Percentiles rank a stretch among this genome's conserved stretches.
phyloP scores from a whole-genome alignment of 2,888 invertebrate genomes.

The Hartigia nigra region DNA sequence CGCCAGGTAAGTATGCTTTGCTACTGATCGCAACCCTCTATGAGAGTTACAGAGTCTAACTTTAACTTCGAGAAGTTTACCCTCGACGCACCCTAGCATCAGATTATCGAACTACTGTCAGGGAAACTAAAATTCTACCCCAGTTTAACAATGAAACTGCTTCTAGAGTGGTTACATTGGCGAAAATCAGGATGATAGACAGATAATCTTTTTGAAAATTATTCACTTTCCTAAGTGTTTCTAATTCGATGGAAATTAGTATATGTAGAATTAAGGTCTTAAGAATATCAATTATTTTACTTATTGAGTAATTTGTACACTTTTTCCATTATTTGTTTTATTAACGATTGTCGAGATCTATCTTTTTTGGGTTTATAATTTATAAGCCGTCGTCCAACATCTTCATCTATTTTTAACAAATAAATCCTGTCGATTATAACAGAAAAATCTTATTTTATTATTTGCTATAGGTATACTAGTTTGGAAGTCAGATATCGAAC shows the following conservation, averaged over 20 bases:
- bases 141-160: not conserved
- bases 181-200: not conserved
- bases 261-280: no score
- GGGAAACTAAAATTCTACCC: not conserved
- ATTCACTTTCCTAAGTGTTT: no score
- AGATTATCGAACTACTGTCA: constrained; percentile 28
- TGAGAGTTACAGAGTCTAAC: constrained; percentile 2
- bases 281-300: no score
- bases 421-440: no score
- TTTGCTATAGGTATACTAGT: not conserved
- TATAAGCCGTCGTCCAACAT: no score
- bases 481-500: not conserved
- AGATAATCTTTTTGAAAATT: not conserved
- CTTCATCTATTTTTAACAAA: no score
- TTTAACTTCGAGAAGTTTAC: not conserved
- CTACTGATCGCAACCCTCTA: constrained; percentile 4
- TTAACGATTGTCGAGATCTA: no score
- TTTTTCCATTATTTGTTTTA: no score
- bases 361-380: no score
- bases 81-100: constrained; percentile 9
- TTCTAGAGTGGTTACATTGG: not conserved
- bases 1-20: constrained; percentile 69
- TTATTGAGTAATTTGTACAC: no score
- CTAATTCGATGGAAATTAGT: no score
- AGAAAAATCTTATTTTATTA: no score